Conservation (phyloP, 2,113 vertebrate species). For the Mixornis gularis region DNA sequence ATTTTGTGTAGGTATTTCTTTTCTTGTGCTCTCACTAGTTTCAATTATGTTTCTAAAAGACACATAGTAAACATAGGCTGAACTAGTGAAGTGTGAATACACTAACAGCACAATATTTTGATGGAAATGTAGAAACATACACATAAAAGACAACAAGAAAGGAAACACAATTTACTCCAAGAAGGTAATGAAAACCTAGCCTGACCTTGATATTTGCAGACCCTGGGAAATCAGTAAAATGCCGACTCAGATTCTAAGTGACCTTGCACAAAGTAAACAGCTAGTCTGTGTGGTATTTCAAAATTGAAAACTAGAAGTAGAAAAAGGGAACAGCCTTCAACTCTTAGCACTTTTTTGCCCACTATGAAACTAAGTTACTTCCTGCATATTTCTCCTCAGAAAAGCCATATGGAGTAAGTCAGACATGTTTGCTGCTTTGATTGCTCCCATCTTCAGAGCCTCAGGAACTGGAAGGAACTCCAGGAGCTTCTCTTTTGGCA, state of each 20-base stretch:
- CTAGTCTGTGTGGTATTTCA: slow-evolving; percentile 12
- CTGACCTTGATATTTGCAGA: slow-evolving; percentile 47
- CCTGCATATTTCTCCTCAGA: slow-evolving; percentile 17
- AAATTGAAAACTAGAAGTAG: slow-evolving; percentile 54
- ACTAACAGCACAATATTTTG: not conserved
- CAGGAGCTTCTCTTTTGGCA: not conserved
- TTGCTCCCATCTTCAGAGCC: not conserved
- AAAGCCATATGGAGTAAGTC: not conserved
- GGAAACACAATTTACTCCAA: slow-evolving; percentile 7
- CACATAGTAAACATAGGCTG: not conserved
- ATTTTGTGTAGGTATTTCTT: not conserved
- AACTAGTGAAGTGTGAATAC: not conserved
- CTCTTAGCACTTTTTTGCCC: slow-evolving; percentile 17
- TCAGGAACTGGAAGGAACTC: not conserved
- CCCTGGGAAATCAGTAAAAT: slow-evolving; percentile 51
- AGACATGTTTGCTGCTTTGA: not conserved
- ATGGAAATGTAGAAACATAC: not conserved
- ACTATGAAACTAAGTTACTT: slow-evolving; percentile 50
- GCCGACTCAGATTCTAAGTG: slow-evolving; percentile 39
- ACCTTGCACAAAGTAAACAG: slow-evolving; percentile 60
- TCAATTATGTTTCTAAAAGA: not conserved
- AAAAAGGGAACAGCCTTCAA: slow-evolving; percentile 46
- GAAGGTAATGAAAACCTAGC: slow-evolving; percentile 1
- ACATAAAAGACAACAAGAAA: not conserved
- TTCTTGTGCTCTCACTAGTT: not conserved